Conservation (phyloP, 2,113 vertebrate species). For the Saccopteryx leptura region DNA sequence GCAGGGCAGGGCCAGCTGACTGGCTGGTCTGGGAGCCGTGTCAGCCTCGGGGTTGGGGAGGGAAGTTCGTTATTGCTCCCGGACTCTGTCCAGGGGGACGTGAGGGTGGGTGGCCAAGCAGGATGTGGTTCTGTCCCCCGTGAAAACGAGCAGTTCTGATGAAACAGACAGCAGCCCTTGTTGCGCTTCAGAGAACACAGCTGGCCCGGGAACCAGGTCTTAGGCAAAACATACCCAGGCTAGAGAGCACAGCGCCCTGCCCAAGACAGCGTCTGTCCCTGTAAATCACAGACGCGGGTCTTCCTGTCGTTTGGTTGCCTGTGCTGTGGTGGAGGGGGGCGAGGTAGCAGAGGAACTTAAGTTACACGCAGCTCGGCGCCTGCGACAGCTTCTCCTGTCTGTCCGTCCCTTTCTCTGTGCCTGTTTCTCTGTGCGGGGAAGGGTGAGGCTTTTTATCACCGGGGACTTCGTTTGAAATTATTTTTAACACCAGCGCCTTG, state of each 20-base stretch:
- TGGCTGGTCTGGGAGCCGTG: not conserved
- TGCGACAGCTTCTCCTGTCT: not conserved
- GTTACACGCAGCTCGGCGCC: not conserved
- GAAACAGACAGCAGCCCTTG: not conserved
- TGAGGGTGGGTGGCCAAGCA: not conserved
- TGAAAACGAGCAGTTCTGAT: not conserved
- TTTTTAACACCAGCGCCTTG: not conserved
- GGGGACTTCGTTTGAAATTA: not conserved
- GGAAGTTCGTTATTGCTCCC: not conserved
- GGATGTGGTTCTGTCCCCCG: not conserved
- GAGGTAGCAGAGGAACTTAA: not conserved
- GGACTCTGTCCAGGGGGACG: not conserved
- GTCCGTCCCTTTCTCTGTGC: not conserved
- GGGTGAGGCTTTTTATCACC: not conserved
- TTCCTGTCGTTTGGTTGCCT: not conserved
- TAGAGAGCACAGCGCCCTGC: not conserved
- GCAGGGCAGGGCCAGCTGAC: not conserved
- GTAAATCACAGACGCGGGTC: not conserved
- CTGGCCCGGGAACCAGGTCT: not conserved
- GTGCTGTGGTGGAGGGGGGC: too few species aligned
- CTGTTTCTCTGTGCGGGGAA: not conserved
- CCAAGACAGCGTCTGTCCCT: not conserved
- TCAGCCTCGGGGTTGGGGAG: not conserved
- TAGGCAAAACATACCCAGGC: not conserved
- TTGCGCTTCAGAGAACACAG: not conserved